Evolutionary conservation across 1,140 invertebrate species (phyloP).

Genomic region (Batillaria attramentaria): DNA sequence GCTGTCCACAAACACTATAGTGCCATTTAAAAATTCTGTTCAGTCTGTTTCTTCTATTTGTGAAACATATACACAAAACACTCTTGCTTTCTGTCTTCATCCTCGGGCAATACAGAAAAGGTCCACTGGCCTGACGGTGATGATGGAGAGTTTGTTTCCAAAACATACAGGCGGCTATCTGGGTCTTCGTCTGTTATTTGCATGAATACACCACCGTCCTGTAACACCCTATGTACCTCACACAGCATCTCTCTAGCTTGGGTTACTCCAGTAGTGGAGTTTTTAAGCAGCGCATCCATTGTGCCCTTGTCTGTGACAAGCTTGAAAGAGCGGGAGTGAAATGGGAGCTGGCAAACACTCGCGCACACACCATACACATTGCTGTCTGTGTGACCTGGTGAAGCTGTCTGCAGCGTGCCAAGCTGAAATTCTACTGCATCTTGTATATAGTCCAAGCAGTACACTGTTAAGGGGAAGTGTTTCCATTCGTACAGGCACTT

Average conservation of each 20-base stretch:
- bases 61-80: constrained; percentile 25
- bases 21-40: background rate
- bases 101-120: background rate
- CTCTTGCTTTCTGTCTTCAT: background rate
- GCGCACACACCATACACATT: constrained; percentile 29
- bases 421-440: constrained; percentile 38
- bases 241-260: constrained; percentile 39
- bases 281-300: constrained; percentile 59
- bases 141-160: constrained; percentile 20
- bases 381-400: constrained; percentile 18
- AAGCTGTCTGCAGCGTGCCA: background rate
- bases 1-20: background rate
- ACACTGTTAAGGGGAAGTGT: constrained; percentile 26
- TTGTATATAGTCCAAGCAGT: constrained; percentile 42
- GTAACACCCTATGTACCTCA: constrained; percentile 43
- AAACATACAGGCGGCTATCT: constrained; percentile 46
- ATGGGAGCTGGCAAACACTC: constrained; percentile 49
- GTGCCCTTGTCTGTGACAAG: constrained; percentile 59
- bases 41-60: background rate
- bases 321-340: constrained; percentile 42
- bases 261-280: constrained; percentile 32
- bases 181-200: constrained; percentile 65
- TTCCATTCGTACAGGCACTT: constrained; percentile 27
- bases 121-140: background rate
- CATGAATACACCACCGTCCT: constrained; percentile 39